Base-by-base conservation (phyloP, 1,140 invertebrate species). In the Anoplolepis gracilipes region DNA sequence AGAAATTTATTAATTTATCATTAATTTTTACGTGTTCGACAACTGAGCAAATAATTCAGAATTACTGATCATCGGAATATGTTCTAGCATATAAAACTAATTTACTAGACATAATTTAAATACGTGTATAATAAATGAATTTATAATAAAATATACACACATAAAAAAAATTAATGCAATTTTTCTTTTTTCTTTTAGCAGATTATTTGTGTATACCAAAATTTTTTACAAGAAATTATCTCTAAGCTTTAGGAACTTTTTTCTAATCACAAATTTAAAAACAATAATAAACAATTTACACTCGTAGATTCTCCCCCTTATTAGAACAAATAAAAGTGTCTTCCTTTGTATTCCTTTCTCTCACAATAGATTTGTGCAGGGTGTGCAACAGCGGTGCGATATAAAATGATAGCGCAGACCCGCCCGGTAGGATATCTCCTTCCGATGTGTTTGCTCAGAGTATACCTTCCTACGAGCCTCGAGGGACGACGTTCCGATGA, bases 401-500 rank as follows among this genome's bases (percentile, higher is more conserved):
- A 76, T 46, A 88, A 88, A 90, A 86, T 61, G 82, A 84, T 82
- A 64, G 28, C 64, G 69, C 25, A 28, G 62, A 72, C 57, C 69
- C 73, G 69, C 76, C 88, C 85, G 79, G 85, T 81, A 89, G 85
- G 85, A 90, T 89, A 85, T 61, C 49, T 81, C 42, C 59, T 87
- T 87, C 70, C 70, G 72, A 85, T 89, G 87, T 92, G 91, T 92
- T 92, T 92, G 88, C 81, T 91, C 57, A 91, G 92, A 91, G 87
- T 91, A 92, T 92, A 92, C 92, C 87, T 85, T 78, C 84, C 73
- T 75, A 76, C 79, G 55, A 62, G 87, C 88, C 88, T 79, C 75
- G 64, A 77, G 88, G 85, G 67, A 86, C 85, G 75, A 73, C 49
- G 75, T 84, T 77, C 59, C 53, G 65, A 84, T 59, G 87, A 72